phyloP scores from a whole-genome alignment of 2,888 invertebrate genomes.

The Liodrosophila aerea region DNA sequence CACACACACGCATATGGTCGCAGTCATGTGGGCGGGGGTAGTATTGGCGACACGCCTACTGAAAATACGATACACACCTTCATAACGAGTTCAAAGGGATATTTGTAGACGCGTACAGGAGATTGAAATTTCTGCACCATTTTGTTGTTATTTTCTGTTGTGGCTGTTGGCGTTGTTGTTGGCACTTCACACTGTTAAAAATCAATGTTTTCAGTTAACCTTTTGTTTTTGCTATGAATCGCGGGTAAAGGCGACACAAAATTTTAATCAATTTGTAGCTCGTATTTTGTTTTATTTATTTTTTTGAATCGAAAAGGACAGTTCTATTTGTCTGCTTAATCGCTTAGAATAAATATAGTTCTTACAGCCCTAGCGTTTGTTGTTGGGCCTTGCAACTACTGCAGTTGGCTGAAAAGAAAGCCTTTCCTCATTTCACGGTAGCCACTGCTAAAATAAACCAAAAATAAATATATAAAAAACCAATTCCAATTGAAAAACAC shows the following conservation, averaged over 20 bases:
- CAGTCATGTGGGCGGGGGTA: neutral
- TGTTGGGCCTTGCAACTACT: constrained; percentile 51
- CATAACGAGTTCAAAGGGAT: constrained; percentile 98
- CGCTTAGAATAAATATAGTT: constrained; percentile 21
- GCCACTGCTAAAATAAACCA: no score
- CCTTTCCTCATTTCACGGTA: no score
- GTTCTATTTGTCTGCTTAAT: constrained; percentile 8
- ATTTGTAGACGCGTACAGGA: constrained; percentile 96
- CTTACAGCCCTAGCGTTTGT: constrained; percentile 54
- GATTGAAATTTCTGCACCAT: constrained; percentile 99
- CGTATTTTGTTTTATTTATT: constrained; percentile 20
- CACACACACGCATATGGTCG: neutral
- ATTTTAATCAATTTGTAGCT: no score
- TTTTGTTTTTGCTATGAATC: constrained; percentile 10
- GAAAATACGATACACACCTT: constrained; percentile 86
- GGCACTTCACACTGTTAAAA: constrained; percentile 57
- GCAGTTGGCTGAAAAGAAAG: constrained; percentile 61
- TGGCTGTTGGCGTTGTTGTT: constrained; percentile 35
- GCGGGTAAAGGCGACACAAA: no score
- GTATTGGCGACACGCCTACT: constrained; percentile 41
- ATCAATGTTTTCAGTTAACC: constrained; percentile 52
- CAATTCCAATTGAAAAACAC: no score
- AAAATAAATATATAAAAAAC: no score
- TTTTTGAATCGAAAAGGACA: constrained; percentile 20
- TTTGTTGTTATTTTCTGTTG: constrained; percentile 45